phyloP scores from a whole-genome alignment of 2,113 vertebrate species.

The Labeo rohita region DNA sequence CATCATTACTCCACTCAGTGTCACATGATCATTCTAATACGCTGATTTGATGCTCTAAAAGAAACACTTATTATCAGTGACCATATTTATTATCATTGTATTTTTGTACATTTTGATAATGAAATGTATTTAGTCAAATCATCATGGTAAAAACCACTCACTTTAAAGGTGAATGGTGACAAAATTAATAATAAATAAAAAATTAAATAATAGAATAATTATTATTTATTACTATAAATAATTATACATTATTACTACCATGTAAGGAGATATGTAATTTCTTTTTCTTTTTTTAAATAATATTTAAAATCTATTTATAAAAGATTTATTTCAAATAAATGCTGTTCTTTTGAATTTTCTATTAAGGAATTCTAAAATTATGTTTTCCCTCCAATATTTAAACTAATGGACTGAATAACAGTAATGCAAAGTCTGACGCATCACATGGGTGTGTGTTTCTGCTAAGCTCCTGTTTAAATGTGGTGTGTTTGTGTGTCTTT shows the following conservation, averaged over 20 bases:
- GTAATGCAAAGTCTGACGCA: not conserved
- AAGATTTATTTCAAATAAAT: not conserved
- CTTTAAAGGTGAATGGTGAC: too few relatives aligned
- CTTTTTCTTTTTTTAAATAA: too few relatives aligned
- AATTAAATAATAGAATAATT: not conserved
- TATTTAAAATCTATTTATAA: too few relatives aligned
- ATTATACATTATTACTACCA: not conserved
- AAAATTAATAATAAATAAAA: too few relatives aligned
- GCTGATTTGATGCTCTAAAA: not conserved
- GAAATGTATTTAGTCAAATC: too few relatives aligned
- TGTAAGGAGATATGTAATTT: too few relatives aligned
- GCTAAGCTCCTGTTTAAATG: slow-evolving; percentile 38
- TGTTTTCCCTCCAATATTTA: not conserved
- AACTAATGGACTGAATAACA: not conserved
- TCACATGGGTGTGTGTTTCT: slow-evolving; percentile 12
- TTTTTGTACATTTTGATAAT: too few relatives aligned
- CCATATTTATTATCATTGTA: not conserved
- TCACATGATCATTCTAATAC: not conserved
- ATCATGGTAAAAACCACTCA: not conserved
- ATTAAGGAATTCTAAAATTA: not conserved
- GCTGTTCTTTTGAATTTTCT: not conserved
- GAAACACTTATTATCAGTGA: not conserved
- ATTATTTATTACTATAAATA: too few relatives aligned
- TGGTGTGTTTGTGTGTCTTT: slow-evolving; percentile 45
- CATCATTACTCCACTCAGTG: not conserved